Percentiles rank a stretch among this genome's conserved stretches.
phyloP scores from a whole-genome alignment of 1,140 invertebrate species.

The Drosophila leontia region DNA sequence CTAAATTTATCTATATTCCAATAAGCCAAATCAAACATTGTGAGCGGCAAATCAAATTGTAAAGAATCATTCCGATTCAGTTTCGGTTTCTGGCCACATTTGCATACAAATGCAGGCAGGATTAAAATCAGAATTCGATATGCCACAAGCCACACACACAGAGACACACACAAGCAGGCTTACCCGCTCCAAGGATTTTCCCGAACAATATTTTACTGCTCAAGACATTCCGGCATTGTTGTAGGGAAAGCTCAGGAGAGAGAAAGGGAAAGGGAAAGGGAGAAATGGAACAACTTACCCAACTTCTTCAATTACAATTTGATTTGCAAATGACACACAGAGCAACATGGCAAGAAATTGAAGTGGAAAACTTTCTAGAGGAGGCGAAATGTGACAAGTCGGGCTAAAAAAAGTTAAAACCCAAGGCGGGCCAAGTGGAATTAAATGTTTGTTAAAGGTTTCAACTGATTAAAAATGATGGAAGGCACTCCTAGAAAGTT shows the following conservation, averaged over 20 bases:
- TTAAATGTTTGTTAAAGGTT: conserved; percentile 54
- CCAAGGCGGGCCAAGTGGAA: conserved; percentile 29
- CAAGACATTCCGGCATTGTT: conserved; percentile 40
- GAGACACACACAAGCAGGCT: conserved; percentile 7
- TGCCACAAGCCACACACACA: conserved; percentile 32
- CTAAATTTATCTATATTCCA: conserved; percentile 32
- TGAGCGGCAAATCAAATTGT: conserved; percentile 39
- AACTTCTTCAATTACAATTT: conserved; percentile 79
- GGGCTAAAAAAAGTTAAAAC: conserved; percentile 40
- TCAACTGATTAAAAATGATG: conserved; percentile 45
- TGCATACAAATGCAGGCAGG: conserved; percentile 54
- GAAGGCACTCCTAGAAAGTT: conserved; percentile 17
- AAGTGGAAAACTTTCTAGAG: conserved; percentile 56
- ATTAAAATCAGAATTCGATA: conserved; percentile 52
- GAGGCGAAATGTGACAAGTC: conserved; percentile 39
- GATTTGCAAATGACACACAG: conserved; percentile 74
- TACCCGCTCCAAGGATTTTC: conserved; percentile 16
- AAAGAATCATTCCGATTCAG: conserved; percentile 46
- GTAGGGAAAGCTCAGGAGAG: conserved; percentile 6
- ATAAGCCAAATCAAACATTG: conserved; percentile 53
- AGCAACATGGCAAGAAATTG: conserved; percentile 63
- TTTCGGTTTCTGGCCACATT: conserved; percentile 42
- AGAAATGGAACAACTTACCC: conserved; percentile 33
- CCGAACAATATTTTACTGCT: conserved; percentile 54
- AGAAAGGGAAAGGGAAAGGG: not conserved